Base-by-base conservation (phyloP, 2,113 vertebrate genomes). In the Planiliza haematocheilus region DNA sequence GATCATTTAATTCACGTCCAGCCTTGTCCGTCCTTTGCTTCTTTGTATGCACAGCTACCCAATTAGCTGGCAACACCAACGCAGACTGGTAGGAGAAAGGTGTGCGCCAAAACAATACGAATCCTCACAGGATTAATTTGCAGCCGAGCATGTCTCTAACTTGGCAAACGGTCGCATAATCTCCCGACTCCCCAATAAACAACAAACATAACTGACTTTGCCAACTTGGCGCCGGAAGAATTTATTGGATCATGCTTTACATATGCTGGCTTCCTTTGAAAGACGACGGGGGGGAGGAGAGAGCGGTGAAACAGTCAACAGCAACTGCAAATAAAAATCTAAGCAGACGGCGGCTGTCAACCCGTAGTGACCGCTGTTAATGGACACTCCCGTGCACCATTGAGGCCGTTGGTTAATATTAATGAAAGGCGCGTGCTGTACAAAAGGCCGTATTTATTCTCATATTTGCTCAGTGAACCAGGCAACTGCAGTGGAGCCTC, bases 391-490 rank as follows among this genome's bases (percentile, higher is more conserved):
- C 2, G 30, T 73, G 78, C 53, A 45, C 66, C 70, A 55, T 57
- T 57, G 63, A 61, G 60, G 76, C 83, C 59, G n/a, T 60, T 83
- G 58, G 77, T 90, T 85, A 89, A 88, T 88, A 91, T 91, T 87
- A 91, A 91, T 89, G 84, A 90, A 82, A 69, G 69, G 41, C 43
- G 6, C 77, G 63, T 59, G 61, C 79, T 57, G 81, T 81, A 63
- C 83, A 88, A 92, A 93, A 87, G 85, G 78, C 86, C 83, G 68
- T 89, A 91, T 91, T 93, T 86, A 89, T 93, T 88, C 74, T 89
- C 86, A 89, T 85, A 89, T 85, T 86, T 89, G 88, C 78, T 90
- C 80, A 86, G 42, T 90, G 88, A 92, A 92, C 85, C 88, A 71
- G 71, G 79, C 83, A 77, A 76, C 77, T 73, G 70, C 72, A 72